Percentiles rank a stretch among this genome's conserved stretches.
Conservation (phyloP, 2,797 vertebrate genomes). For the Danio albolineatus region DNA sequence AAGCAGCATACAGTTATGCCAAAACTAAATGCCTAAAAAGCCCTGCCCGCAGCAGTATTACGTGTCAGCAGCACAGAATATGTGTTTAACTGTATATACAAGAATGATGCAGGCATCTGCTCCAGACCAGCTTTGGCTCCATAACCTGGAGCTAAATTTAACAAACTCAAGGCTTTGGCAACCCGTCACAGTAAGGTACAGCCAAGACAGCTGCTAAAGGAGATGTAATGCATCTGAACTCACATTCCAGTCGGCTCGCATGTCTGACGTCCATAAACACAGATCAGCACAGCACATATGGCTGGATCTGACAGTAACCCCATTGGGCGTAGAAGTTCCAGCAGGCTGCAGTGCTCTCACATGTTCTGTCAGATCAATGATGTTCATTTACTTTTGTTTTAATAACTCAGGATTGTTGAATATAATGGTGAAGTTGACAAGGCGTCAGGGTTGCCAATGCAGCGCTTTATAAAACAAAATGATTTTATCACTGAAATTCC, state of each 20-base stretch:
- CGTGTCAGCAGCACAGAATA: conserved; percentile 1
- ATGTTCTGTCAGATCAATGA: conserved; percentile 15
- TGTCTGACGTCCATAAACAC: conserved; percentile 24
- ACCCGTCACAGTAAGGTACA: conserved; percentile 11
- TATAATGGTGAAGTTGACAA: neutral
- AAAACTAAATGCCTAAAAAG: neutral
- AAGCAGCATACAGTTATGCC: conserved; percentile 12
- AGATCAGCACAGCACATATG: conserved; percentile 15
- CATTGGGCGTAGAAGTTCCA: neutral
- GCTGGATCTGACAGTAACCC: neutral
- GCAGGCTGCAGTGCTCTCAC: neutral
- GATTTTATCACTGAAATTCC: no score
- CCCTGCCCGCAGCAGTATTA: conserved; percentile 10
- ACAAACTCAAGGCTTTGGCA: conserved; percentile 36
- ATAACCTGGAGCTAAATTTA: conserved; percentile 41
- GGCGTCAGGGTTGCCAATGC: neutral
- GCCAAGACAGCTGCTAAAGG: conserved; percentile 33
- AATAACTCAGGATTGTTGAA: conserved; percentile 7
- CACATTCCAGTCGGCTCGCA: conserved; percentile 24
- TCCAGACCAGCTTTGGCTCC: conserved; percentile 19
- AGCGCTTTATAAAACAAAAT: neutral
- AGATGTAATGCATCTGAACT: conserved; percentile 18
- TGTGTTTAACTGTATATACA: conserved; percentile 28
- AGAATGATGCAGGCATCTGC: conserved; percentile 28
- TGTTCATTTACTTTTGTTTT: neutral